Evolutionary conservation across 2,113 vertebrate genomes (phyloP), one percentile per base, ranked within the genome.

Genomic region (Plestiodon gilberti): DNA sequence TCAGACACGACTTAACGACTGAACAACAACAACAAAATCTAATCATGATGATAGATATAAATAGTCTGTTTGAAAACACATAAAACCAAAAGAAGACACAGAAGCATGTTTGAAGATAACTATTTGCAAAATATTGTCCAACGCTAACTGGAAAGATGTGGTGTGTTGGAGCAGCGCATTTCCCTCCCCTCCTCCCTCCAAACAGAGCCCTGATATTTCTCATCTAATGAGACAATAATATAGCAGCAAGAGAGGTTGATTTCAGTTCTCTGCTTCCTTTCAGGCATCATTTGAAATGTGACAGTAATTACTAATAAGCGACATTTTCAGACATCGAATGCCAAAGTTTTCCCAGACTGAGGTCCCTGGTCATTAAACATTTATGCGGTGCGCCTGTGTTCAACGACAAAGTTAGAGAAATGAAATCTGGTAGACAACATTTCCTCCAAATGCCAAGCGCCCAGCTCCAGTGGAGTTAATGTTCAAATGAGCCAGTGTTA

Each of bases 231-330:
- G 30, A 62, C 9, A 78, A 28, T 48, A 79, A 79, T 71, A 14
- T 0, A 87, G 67, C 61, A 67, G 13, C 59, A 70, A 70, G 22
- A 57, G 40, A 84, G 20, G 62, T 35, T 3, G 15, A 89, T 78
- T 85, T 82, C 80, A 88, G 75, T 67, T 70, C 83, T 64, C 84
- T 90, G 77, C 80, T 69, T 93, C 73, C 82, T 85, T 91, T 89
- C 87, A 89, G 78, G 55, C 69, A 52, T 78, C 78, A 90, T 92
- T 92, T 90, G n/a, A 81, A 89, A 82, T 67, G 70, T 89, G 90
- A 90, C 88, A 93, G 88, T 86, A 85, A 38, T 0, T 0, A 89
- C 18, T 85, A 89, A 89, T 4, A 71, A 76, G 65, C 78, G 79
- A 84, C 40, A 83, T 88, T 92, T 85, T 79, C 86, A 93, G 86